Evolutionary conservation across 2,113 vertebrate genomes (phyloP).

Genomic region (Candoia aspera): DNA sequence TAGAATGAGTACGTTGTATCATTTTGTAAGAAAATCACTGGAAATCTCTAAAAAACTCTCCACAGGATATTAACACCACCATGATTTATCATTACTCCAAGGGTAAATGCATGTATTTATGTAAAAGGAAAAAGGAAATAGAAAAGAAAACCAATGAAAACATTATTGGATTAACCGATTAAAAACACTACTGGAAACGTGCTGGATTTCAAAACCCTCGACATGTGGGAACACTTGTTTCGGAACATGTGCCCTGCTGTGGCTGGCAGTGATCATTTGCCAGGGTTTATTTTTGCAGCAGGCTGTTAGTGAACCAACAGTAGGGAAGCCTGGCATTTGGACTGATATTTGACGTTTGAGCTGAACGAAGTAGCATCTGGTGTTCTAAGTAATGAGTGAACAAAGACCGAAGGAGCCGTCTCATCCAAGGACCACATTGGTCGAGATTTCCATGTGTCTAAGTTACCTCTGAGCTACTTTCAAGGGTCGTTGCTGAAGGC

Average conservation of each 20-base stretch:
- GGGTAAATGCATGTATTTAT: background rate
- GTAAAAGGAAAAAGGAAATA: too few relatives aligned
- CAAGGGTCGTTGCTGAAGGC: background rate
- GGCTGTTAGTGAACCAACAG: constrained; percentile 31
- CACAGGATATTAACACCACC: background rate
- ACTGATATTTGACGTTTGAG: constrained; percentile 24
- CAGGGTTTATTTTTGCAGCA: constrained; percentile 39
- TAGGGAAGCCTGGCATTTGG: constrained; percentile 41
- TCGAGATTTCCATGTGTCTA: background rate
- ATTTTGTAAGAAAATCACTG: too few relatives aligned
- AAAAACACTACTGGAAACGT: too few relatives aligned
- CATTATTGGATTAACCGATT: too few relatives aligned
- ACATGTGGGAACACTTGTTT: constrained; percentile 22
- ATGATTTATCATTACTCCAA: background rate
- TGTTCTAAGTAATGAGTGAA: constrained; percentile 9
- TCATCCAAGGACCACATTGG: background rate
- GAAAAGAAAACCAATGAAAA: too few relatives aligned
- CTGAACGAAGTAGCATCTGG: constrained; percentile 35
- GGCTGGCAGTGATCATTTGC: constrained; percentile 43
- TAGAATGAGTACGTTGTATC: too few relatives aligned
- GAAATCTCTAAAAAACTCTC: background rate
- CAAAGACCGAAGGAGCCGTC: constrained; percentile 5
- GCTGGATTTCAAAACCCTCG: too few relatives aligned
- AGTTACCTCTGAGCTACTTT: background rate
- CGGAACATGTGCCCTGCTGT: constrained; percentile 26